Evolutionary conservation across 2,113 vertebrate species (phyloP).

Genomic region (Nanorana parkeri): DNA sequence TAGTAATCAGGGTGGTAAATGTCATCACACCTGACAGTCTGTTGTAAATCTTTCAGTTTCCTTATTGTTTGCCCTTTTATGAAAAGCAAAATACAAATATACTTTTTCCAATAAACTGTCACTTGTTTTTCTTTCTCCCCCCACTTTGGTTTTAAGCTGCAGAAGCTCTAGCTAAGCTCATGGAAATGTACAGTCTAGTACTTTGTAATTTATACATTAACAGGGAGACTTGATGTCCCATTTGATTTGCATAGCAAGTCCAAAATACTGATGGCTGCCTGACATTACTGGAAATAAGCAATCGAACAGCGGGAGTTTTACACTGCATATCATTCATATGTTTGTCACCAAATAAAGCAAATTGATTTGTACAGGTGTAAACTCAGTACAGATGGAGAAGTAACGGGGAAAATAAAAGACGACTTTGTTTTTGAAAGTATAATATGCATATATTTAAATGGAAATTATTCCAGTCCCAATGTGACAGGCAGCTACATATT

Average conservation of each 20-base stretch:
- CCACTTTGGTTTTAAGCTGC: background rate
- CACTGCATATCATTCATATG: constrained; percentile 17
- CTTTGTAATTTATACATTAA: constrained; percentile 41
- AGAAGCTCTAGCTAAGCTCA: constrained; percentile 1
- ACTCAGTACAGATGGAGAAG: background rate
- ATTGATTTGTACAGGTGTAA: constrained; percentile 21
- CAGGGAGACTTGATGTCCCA: constrained; percentile 24
- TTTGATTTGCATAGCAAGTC: constrained; percentile 42
- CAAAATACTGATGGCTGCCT: constrained; percentile 19
- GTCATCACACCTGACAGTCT: constrained; percentile 19
- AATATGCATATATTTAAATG: background rate
- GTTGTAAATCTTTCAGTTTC: constrained; percentile 33
- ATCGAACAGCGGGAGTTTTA: constrained; percentile 8
- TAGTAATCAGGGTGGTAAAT: constrained; percentile 1
- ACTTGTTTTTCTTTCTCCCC: constrained; percentile 32
- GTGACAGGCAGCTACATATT: background rate
- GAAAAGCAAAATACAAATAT: constrained; percentile 38
- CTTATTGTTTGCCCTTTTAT: constrained; percentile 42
- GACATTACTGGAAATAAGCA: constrained; percentile 39
- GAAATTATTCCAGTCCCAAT: background rate
- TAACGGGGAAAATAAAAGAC: background rate
- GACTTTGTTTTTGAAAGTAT: background rate
- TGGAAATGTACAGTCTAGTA: constrained; percentile 30
- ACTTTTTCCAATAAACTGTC: constrained; percentile 27
- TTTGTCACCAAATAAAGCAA: constrained; percentile 36